Evolutionary conservation across 2,888 invertebrate species (phyloP).

Genomic region (Operophtera brumata): DNA sequence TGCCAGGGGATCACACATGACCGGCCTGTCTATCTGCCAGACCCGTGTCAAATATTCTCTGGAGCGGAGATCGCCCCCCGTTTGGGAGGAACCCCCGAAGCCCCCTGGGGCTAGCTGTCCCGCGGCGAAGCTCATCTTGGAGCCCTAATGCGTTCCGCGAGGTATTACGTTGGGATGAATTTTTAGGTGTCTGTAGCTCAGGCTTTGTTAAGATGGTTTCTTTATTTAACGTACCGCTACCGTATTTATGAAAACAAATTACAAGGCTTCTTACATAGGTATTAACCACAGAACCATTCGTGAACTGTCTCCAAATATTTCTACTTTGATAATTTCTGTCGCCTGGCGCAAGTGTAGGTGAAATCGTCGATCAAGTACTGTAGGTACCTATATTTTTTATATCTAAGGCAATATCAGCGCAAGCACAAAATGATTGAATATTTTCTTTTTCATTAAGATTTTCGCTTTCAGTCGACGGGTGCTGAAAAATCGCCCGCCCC

Average conservation of each 20-base stretch:
- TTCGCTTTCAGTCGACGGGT: constrained; percentile 61
- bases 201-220: constrained; percentile 18
- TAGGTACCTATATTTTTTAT: constrained; percentile 10
- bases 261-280: background rate
- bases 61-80: constrained; percentile 77
- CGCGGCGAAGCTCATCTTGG: constrained; percentile 80
- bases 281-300: background rate
- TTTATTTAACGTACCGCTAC: constrained; percentile 23
- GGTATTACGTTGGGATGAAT: constrained; percentile 72
- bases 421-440: constrained; percentile 58
- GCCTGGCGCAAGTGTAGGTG: constrained; percentile 6
- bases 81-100: constrained; percentile 53
- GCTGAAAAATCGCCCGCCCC: constrained; percentile 74
- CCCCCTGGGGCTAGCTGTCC: constrained; percentile 78
- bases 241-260: constrained; percentile 26
- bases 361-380: constrained; percentile 5
- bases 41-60: constrained; percentile 82
- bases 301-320: background rate
- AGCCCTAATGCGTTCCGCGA: constrained; percentile 76
- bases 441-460: constrained; percentile 75
- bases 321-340: background rate
- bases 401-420: constrained; percentile 42
- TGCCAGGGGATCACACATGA: constrained; percentile 80
- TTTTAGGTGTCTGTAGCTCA: constrained; percentile 58
- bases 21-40: constrained; percentile 81